phyloP scores from a whole-genome alignment of 2,113 vertebrate genomes.

The Peromyscus leucopus region DNA sequence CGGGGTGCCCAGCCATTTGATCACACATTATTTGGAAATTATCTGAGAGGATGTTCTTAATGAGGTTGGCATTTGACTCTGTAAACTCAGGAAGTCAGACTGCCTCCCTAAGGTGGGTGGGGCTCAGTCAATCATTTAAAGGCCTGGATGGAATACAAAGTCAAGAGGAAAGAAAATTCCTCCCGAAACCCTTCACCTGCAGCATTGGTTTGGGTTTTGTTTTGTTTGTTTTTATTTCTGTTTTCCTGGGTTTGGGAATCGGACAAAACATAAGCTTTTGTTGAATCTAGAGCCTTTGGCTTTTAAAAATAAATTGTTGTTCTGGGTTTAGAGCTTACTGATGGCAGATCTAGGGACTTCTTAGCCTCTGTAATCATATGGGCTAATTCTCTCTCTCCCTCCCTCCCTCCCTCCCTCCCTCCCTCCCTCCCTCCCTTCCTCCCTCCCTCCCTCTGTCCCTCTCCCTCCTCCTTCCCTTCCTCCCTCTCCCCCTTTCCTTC shows the following conservation, averaged over 20 bases:
- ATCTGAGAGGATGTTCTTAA: background rate
- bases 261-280: background rate
- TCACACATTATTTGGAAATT: background rate
- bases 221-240: background rate
- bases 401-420: background rate
- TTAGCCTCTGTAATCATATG: background rate
- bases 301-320: background rate
- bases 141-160: background rate
- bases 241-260: background rate
- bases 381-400: background rate
- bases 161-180: background rate
- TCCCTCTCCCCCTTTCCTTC: too few species aligned
- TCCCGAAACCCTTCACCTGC: background rate
- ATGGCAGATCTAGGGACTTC: background rate
- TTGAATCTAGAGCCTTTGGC: background rate
- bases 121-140: background rate
- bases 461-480: too few species aligned
- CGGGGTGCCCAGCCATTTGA: background rate
- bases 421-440: too few species aligned
- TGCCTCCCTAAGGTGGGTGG: background rate
- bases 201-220: background rate
- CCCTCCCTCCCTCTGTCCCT: background rate
- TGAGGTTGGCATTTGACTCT: slow-evolving; percentile 28
- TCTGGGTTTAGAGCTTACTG: background rate
- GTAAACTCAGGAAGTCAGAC: background rate